Evolutionary conservation across 2,797 vertebrate species (phyloP).

Genomic region (Choloepus didactylus): DNA sequence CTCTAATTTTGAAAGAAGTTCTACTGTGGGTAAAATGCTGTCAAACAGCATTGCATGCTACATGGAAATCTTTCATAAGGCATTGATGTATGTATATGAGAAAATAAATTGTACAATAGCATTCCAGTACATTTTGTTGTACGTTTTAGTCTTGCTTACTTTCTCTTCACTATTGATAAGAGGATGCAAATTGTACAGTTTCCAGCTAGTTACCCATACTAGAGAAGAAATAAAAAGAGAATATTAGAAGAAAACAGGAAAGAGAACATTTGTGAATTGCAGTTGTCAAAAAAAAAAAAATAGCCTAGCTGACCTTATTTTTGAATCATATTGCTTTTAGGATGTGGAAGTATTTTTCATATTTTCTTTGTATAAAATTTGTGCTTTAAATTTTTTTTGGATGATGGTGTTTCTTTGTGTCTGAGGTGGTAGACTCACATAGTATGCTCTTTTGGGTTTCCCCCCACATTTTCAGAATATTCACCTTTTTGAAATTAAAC

Average conservation of each 20-base stretch:
- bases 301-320: slow-evolving; percentile 92
- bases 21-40: too few relatives aligned
- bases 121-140: slow-evolving; percentile 91
- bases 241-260: slow-evolving; percentile 84
- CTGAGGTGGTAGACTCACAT: slow-evolving; percentile 81
- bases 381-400: slow-evolving; percentile 92
- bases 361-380: slow-evolving; percentile 95
- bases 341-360: slow-evolving; percentile 94
- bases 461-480: slow-evolving; percentile 71
- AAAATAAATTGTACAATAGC: slow-evolving; percentile 90
- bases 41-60: too few relatives aligned
- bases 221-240: slow-evolving; percentile 82
- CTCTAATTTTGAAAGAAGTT: too few relatives aligned
- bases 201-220: slow-evolving; percentile 80
- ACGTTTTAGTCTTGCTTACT: slow-evolving; percentile 90
- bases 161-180: slow-evolving; percentile 91
- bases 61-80: slow-evolving; percentile 37
- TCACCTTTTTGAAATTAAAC: slow-evolving; percentile 87
- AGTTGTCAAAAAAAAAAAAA: slow-evolving; percentile 86
- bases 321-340: slow-evolving; percentile 94
- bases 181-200: slow-evolving; percentile 89
- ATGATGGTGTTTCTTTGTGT: slow-evolving; percentile 89
- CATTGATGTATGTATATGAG: slow-evolving; percentile 91
- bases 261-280: slow-evolving; percentile 88
- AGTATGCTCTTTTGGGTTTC: slow-evolving; percentile 77